These are phyloP conservation scores for Tetranychus piercei DNA, from an alignment of 2,888 invertebrate species.

Conservation along the genomic window DNA sequence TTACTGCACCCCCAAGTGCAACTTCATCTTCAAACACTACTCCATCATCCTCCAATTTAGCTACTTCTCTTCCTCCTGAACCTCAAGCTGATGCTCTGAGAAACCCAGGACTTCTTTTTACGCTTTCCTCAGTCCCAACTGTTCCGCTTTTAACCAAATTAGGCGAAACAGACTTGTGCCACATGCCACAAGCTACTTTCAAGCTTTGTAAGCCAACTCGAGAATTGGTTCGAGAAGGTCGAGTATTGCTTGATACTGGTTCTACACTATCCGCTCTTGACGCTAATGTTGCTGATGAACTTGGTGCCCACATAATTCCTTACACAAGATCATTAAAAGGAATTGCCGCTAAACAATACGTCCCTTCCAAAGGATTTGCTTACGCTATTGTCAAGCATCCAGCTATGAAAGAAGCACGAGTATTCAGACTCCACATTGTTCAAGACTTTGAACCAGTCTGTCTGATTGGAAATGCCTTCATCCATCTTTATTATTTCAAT, in stretches of 20 bases:
- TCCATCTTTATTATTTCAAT: not conserved
- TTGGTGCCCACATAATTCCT: not conserved
- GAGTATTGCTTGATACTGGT: not conserved
- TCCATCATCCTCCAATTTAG: no score
- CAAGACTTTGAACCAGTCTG: not conserved
- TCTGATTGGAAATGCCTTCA: not conserved
- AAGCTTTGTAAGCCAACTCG: not conserved
- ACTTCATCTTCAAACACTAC: no score
- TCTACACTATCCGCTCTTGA: not conserved
- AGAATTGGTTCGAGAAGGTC: not conserved
- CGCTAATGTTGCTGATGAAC: not conserved
- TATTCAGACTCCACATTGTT: not conserved
- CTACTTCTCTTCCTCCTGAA: no score
- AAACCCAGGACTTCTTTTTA: no score
- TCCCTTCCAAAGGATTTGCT: not conserved
- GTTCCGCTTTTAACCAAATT: not conserved
- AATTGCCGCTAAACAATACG: not conserved
- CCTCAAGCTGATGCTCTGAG: no score
- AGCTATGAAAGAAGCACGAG: not conserved
- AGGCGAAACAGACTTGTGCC: not conserved
- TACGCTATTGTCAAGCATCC: not conserved
- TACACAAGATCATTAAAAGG: not conserved
- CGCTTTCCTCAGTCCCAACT: no score
- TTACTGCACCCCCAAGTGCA: no score
- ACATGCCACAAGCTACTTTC: not conserved